Evolutionary conservation across 2,113 vertebrate species (phyloP).

Genomic region (Plestiodon gilberti): DNA sequence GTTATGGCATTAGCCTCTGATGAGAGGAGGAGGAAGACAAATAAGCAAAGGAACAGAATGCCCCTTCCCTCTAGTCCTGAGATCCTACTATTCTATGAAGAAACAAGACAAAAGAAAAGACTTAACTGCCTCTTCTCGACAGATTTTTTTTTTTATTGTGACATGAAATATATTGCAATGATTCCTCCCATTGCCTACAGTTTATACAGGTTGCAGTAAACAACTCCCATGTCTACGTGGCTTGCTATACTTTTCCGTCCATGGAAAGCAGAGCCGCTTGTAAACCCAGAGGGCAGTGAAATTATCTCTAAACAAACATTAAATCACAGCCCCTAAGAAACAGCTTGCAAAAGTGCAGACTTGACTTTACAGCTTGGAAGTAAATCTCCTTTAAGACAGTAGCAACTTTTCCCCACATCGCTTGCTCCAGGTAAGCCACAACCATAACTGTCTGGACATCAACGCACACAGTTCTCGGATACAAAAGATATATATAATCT

Average conservation of each 20-base stretch:
- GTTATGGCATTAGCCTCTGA: not conserved
- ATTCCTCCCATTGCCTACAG: conserved; percentile 40
- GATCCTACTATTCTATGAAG: not conserved
- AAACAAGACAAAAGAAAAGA: not conserved
- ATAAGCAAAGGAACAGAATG: not conserved
- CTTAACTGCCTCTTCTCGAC: not conserved
- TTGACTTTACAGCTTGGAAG: not conserved
- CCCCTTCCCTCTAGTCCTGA: not conserved
- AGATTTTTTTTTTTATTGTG: conserved; percentile 3
- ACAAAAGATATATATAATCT: not conserved
- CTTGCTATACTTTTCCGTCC: not conserved
- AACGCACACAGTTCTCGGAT: not conserved
- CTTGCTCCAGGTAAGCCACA: rapidly evolving
- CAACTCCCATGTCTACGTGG: not conserved
- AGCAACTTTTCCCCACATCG: rapidly evolving
- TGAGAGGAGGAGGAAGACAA: not conserved
- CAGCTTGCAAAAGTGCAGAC: not conserved
- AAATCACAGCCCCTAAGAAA: conserved; percentile 48
- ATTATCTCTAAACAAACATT: conserved; percentile 53
- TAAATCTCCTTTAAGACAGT: conserved; percentile 25
- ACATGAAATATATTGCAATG: conserved; percentile 32
- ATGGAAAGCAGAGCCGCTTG: conserved; percentile 34
- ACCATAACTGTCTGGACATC: not conserved
- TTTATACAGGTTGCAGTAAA: conserved; percentile 49
- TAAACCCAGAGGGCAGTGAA: conserved; percentile 28